Conservation (phyloP, 2,888 invertebrate species). For the Meteorus cinctellus region DNA sequence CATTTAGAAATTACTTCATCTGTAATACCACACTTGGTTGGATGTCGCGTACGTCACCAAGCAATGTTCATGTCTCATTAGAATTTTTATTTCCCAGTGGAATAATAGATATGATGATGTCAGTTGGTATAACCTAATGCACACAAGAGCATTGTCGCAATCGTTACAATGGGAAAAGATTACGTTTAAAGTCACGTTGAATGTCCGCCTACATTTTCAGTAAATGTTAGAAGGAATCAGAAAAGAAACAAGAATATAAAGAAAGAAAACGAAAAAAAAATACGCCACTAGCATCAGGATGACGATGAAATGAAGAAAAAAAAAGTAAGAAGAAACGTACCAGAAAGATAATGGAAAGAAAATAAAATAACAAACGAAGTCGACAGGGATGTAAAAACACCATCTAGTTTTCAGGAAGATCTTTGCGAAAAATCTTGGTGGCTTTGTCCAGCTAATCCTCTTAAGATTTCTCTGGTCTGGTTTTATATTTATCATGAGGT, state of each 20-base stretch:
- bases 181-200: slow-evolving; percentile 11
- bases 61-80: not conserved
- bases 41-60: not conserved
- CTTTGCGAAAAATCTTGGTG: slow-evolving; percentile 27
- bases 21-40: not conserved
- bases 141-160: not conserved
- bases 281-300: not conserved
- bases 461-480: slow-evolving; percentile 12
- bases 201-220: not conserved
- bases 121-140: not conserved
- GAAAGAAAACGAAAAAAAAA: not conserved
- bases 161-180: not conserved
- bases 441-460: slow-evolving; percentile 3
- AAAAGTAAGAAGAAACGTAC: too few relatives aligned
- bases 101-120: slow-evolving; percentile 4
- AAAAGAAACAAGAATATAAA: not conserved
- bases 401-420: slow-evolving; percentile 1
- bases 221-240: not conserved
- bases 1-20: slow-evolving; percentile 8
- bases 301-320: not conserved
- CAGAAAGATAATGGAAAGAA: not conserved
- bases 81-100: slow-evolving; percentile 7
- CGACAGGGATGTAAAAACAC: slow-evolving; percentile 2
- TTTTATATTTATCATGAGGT: slow-evolving; percentile 30
- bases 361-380: not conserved